phyloP scores from a whole-genome alignment of 2,888 invertebrate species.

The Cephalotes varians region DNA sequence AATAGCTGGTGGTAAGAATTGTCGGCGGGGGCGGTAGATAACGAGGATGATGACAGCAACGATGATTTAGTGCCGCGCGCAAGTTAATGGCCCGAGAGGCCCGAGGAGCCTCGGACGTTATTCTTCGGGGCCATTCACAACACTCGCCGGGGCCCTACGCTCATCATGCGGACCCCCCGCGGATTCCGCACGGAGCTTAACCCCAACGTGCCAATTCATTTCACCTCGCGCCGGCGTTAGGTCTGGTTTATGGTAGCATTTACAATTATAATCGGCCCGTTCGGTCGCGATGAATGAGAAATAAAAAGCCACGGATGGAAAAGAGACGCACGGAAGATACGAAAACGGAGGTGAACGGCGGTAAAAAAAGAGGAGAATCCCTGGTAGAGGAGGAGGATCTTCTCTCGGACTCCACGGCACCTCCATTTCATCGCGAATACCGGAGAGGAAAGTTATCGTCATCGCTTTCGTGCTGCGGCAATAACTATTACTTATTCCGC shows the following conservation, averaged over 20 bases:
- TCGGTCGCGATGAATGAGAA: constrained; percentile 60
- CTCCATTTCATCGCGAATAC: constrained; percentile 56
- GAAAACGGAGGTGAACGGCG: constrained; percentile 34
- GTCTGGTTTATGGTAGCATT: constrained; percentile 83
- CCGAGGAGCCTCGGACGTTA: constrained; percentile 76
- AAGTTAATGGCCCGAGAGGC: constrained; percentile 80
- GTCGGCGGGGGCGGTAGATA: constrained; percentile 80
- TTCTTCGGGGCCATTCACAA: constrained; percentile 83
- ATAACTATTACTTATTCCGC: constrained; percentile 58
- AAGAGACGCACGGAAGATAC: constrained; percentile 32
- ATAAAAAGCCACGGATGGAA: constrained; percentile 35
- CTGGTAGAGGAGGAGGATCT: not conserved
- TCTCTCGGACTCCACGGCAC: constrained; percentile 27
- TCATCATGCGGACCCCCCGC: constrained; percentile 76
- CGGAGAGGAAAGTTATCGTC: constrained; percentile 51
- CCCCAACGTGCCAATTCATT: constrained; percentile 79
- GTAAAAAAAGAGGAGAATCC: too few species aligned
- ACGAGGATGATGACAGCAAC: constrained; percentile 85
- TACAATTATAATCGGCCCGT: constrained; percentile 82
- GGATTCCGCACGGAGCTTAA: constrained; percentile 76
- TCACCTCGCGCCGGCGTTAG: constrained; percentile 72
- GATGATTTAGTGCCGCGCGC: constrained; percentile 84
- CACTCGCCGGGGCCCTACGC: constrained; percentile 66
- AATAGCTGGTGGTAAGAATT: constrained; percentile 76
- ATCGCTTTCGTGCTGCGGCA: constrained; percentile 60